Evolutionary conservation across 2,888 invertebrate genomes (phyloP), one percentile per base, ranked within the genome.

Genomic region (Ormyrus rosae): DNA sequence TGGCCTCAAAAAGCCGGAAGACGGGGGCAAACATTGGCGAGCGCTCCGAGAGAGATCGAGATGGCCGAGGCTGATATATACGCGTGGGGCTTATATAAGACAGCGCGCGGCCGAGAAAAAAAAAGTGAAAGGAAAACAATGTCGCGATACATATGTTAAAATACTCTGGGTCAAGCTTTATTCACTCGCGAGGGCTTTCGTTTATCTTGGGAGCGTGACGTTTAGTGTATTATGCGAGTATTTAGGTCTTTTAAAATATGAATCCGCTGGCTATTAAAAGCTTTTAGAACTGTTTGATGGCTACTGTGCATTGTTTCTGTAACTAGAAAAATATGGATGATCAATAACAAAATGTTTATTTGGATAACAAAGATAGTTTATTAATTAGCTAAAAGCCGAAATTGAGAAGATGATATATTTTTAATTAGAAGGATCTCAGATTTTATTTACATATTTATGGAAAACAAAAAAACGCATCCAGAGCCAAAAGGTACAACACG

Each of bases 21-120:
- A 80, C 78, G 80, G 73, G 53, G 80, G 73, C 81, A 82, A 82
- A 82, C 82, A 82, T 81, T 84, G 81, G 81, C 76, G 56, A 75
- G 73, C 78, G 34, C 50, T 34, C 72, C 78, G 72, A 34, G 68
- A 34, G 68, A 78, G 78, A 78, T 78, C 78, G 68, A 78, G 72
- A 78, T 72, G 72, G 70, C 58, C 71, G 64, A 51, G 58, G 53
- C 13, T 9, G 50, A 65, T 67, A 64, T 65, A 50, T 10, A 5
- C 10, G 11, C 5, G 51, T 53, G 48, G 8, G 11, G 13, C 3
- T 2, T 10, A 46, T 46, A 13, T 10, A 34, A 53, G 72, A 72
- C 10, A 19, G 51, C 19, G 7, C 11, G 51, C 55, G 50, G 51
- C 8, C n/a, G 13, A 58, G 56, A 19, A 50, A 2, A 69, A 61